Percentiles rank a stretch among this genome's conserved stretches.
phyloP scores from a whole-genome alignment of 2,113 vertebrate species.

The Cavia porcellus region DNA sequence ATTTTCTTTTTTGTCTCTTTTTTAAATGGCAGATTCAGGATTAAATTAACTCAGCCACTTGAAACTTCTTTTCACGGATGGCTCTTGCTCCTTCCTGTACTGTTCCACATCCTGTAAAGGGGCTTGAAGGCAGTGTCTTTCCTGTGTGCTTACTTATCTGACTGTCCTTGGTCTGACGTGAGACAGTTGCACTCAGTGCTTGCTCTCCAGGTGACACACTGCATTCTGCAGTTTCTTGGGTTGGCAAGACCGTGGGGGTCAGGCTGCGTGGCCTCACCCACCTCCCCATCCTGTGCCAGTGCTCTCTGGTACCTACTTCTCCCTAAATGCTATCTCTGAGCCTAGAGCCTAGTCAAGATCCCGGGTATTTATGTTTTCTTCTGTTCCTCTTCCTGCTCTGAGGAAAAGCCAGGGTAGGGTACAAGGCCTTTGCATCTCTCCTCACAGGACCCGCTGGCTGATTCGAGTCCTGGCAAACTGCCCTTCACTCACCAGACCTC shows the following conservation, averaged over 20 bases:
- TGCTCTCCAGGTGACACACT: rapidly evolving
- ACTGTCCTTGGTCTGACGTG: background rate
- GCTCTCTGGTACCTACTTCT: rapidly evolving
- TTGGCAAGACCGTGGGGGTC: rapidly evolving
- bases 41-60: background rate
- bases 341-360: background rate
- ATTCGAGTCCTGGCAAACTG: too few species aligned
- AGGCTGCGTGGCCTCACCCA: rapidly evolving
- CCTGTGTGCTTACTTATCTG: background rate
- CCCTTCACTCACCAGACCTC: background rate
- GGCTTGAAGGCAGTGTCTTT: rapidly evolving
- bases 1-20: background rate
- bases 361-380: background rate
- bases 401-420: background rate
- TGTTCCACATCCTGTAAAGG: too few species aligned
- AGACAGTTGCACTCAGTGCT: too few species aligned
- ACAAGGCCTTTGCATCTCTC: background rate
- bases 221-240: background rate
- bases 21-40: background rate
- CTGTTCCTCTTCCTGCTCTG: background rate
- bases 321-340: background rate
- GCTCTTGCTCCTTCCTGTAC: background rate
- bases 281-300: rapidly evolving
- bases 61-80: background rate
- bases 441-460: rapidly evolving